Base-by-base conservation (phyloP, 1,140 invertebrate species). In the Nasonia vitripennis region DNA sequence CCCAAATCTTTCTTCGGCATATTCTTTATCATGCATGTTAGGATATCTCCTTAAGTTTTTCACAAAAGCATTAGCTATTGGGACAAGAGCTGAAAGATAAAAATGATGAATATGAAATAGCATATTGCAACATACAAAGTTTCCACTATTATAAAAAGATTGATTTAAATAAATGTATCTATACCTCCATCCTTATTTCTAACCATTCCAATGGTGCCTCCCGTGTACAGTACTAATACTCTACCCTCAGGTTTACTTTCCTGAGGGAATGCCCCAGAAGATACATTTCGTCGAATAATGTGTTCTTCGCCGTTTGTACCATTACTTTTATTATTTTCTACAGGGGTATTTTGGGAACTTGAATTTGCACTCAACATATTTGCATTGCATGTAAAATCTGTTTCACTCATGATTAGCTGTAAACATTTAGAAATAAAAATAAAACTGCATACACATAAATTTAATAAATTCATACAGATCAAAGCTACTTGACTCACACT, bases 171-270 rank as follows among this genome's bases (percentile, higher is more conserved):
- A 85, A 73, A 67, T 14, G 14, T 80, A 6, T 80, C 10, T 10
- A 27, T 94, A 96, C 96, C 95, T 93, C 96, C 95, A 45, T 95
- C 92, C 10, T 95, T 93, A 90, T 97, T 96, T 85, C 95, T 94
- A 87, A 96, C 93, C 97, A 98, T 98, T 31, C 97, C 97, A 87
- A 98, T 98, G 1, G 97, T 98, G 17, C 97, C 97, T 9, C 97
- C 97, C 0, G 97, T 98, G 87, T 98, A 98, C 2, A 98, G 93
- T 27, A 98, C 97, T 17, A 97, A 92, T 5, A 98, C 96, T 85
- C 83, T 90, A 23, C 90, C 90, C 81, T 92, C 91, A 5, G 86
- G 86, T 9, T 91, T 85, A 75, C 74, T 86, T 74, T 90, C 87
- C 4, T 73, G 86, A n/a, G 81, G 71, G 83, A 89, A 88, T 62